Evolutionary conservation across 2,888 invertebrate species (phyloP).

Genomic region (Eucera pruinosa): DNA sequence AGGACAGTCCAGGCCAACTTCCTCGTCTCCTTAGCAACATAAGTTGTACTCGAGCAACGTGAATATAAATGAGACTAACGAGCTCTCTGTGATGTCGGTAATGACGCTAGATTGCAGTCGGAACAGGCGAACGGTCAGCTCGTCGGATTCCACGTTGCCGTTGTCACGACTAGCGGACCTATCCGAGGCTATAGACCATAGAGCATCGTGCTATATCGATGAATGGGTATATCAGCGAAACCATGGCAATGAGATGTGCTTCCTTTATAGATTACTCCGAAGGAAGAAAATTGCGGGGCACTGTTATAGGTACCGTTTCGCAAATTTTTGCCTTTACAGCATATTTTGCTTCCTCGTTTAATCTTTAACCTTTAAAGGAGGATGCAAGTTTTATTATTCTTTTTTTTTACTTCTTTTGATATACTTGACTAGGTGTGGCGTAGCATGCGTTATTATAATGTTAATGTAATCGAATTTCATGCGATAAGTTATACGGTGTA

Average conservation of each 20-base stretch:
- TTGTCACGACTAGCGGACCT: conserved; percentile 67
- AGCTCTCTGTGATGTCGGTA: conserved; percentile 83
- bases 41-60: conserved; percentile 70
- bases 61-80: conserved; percentile 84
- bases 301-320: background rate
- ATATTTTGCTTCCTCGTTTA: no score
- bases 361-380: no score
- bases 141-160: conserved; percentile 76
- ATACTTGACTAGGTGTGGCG: no score
- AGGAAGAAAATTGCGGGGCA: background rate
- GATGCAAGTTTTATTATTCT: no score
- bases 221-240: conserved; percentile 33
- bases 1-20: conserved; percentile 59
- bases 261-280: background rate
- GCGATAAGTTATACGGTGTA: no score
- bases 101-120: conserved; percentile 82
- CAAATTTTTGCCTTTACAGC: background rate
- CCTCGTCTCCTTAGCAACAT: conserved; percentile 67
- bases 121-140: conserved; percentile 73
- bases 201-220: no score
- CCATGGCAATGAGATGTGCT: conserved; percentile 9
- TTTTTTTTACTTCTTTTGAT: no score
- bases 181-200: no score
- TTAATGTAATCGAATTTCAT: no score
- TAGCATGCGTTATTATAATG: no score